Evolutionary conservation across 2,888 invertebrate genomes (phyloP).

Genomic region (Heliconius aoede): DNA sequence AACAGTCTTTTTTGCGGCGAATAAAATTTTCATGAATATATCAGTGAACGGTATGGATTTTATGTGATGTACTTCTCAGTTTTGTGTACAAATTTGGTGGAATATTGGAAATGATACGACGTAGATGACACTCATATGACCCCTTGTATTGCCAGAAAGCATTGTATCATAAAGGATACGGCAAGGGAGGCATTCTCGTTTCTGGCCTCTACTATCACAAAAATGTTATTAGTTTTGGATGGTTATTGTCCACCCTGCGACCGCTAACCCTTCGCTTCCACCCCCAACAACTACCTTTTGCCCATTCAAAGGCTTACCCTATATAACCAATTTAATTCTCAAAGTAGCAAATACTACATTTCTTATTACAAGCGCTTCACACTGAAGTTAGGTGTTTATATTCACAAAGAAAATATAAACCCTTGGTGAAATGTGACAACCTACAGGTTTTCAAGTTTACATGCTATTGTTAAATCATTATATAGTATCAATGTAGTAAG

Average conservation of each 20-base stretch:
- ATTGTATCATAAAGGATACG: conserved; percentile 64
- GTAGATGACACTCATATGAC: conserved; percentile 64
- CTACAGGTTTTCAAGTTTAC: neutral
- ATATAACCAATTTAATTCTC: conserved; percentile 51
- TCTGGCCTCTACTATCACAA: conserved; percentile 76
- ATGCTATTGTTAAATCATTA: neutral
- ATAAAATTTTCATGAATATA: conserved; percentile 1
- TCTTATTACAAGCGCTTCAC: conserved; percentile 6
- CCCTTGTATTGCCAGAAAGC: conserved; percentile 53
- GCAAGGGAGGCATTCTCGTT: conserved; percentile 68
- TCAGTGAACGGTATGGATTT: neutral
- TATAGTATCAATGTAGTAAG: neutral
- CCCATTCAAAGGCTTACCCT: conserved; percentile 50
- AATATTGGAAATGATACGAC: conserved; percentile 58
- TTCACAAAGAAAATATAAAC: neutral
- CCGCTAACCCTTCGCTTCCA: conserved; percentile 67
- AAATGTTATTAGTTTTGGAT: conserved; percentile 82
- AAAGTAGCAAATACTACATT: conserved; percentile 19
- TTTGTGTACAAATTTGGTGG: conserved; percentile 27
- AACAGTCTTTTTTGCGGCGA: neutral
- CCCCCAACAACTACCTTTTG: conserved; percentile 58
- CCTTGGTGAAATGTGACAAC: neutral
- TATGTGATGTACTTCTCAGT: conserved; percentile 23
- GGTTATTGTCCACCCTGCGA: conserved; percentile 75
- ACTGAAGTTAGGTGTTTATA: neutral